Percentiles rank a stretch among this genome's conserved stretches.
Conservation (phyloP, 1,140 invertebrate genomes). For the Penaeus japonicus region DNA sequence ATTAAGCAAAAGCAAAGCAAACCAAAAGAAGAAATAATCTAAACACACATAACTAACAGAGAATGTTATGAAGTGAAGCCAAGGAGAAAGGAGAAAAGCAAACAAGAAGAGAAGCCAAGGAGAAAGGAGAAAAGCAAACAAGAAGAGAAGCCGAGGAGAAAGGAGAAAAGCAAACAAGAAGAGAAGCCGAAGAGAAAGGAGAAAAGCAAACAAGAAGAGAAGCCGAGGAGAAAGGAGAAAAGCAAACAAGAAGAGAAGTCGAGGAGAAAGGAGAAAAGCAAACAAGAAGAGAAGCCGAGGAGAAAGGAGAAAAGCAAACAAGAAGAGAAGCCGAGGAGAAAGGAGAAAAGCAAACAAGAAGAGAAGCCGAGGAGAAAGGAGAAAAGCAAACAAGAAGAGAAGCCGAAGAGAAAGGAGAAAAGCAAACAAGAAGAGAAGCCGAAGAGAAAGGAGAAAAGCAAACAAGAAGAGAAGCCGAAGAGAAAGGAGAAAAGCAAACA, state of each 20-base stretch:
- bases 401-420: slow-evolving; percentile 7
- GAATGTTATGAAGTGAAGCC: background rate
- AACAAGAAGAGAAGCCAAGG: background rate
- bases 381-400: background rate
- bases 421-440: too few species aligned
- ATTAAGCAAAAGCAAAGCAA: too few species aligned
- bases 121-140: background rate
- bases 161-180: background rate
- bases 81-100: background rate
- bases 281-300: background rate
- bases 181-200: background rate
- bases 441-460: too few species aligned
- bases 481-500: slow-evolving; percentile 2
- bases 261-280: background rate
- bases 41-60: background rate
- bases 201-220: background rate
- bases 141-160: background rate
- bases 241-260: background rate
- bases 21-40: background rate
- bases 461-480: too few species aligned
- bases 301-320: background rate
- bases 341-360: background rate
- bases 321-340: too few species aligned
- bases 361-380: background rate
- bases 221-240: background rate